Conservation (phyloP, 2,888 invertebrate genomes). For the Orthosia cruda region DNA sequence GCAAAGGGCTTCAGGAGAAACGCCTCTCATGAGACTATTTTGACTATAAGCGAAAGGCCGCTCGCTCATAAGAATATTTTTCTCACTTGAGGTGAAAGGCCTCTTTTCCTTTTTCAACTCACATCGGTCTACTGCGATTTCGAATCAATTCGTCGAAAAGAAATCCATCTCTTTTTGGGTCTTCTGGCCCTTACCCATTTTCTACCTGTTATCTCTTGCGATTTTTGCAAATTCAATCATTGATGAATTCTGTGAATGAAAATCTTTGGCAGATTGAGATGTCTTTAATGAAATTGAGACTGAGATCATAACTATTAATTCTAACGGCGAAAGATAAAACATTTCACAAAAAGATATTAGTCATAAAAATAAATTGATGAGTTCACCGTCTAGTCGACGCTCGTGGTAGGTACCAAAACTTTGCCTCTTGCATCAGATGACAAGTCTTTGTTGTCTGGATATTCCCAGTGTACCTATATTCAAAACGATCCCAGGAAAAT, state of each 20-base stretch:
- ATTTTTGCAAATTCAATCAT: not conserved
- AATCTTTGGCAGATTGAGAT: conserved; percentile 2
- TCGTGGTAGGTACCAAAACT: not conserved
- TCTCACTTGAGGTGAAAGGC: too few species aligned
- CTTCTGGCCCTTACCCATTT: not conserved
- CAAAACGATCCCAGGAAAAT: not conserved
- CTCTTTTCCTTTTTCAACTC: too few species aligned
- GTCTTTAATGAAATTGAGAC: conserved; percentile 1
- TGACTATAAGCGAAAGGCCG: too few species aligned
- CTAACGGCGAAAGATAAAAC: conserved; percentile 13
- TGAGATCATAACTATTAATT: conserved; percentile 12
- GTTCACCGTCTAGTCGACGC: conserved; percentile 13
- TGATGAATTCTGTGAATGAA: not conserved
- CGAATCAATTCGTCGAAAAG: not conserved
- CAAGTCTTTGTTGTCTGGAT: conserved; percentile 17
- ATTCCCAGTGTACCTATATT: not conserved
- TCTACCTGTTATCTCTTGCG: not conserved
- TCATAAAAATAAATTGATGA: conserved; percentile 15
- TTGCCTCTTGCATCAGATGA: conserved; percentile 2
- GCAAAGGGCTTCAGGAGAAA: too few species aligned
- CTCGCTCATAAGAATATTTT: too few species aligned
- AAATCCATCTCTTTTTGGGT: not conserved
- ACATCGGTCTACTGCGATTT: not conserved
- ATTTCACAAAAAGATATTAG: conserved; percentile 14
- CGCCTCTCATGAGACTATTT: too few species aligned